Evolutionary conservation across 2,797 vertebrate species (phyloP), one percentile per base, ranked within the genome.

Genomic region (Pseudomugil tenellus): DNA sequence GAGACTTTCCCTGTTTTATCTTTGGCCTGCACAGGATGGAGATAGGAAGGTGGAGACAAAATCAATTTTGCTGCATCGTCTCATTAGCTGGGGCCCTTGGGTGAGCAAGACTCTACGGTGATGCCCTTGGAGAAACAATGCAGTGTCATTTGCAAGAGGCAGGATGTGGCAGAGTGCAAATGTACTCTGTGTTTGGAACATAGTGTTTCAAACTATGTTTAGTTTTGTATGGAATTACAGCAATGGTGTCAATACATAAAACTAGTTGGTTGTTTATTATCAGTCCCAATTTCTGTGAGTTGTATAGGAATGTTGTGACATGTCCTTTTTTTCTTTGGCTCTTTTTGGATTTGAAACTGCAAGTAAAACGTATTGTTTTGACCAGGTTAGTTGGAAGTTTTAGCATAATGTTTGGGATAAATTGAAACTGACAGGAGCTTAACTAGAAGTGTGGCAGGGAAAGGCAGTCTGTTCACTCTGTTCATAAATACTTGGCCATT

Each of bases 21-120:
- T 86, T 67, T 55, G 78, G 74, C 74, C 70, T 83, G 71, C 72
- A 75, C 19, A 28, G 52, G 57, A 75, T 59, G 58, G 61, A 67
- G 79, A 85, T 75, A 78, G 68, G 69, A 71, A 74, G 81, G 81
- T 66, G 84, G 79, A 76, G 78, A 81, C 85, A 79, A 77, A 91
- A 92, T 92, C 81, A 84, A 86, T 91, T 85, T 86, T 48, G 61
- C 78, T 76, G 80, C 68, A 25, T 66, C 80, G 83, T 79, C 83
- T 92, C 81, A 89, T 91, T 92, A 90, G 80, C 72, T 34, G 43
- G 61, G 76, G 83, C 83, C 71, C 76, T 76, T 64, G 74, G 85
- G 79, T 83, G 63, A 74, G 65, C 49, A 49, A 17, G 49, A 37
- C 67, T 85, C 80, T n/a, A 48, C 48, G 62, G 69, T 61, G 72